Percentiles rank a stretch among this genome's conserved stretches.
Evolutionary conservation across 2,888 invertebrate genomes (phyloP).

Genomic region (Andrena bicolor): DNA sequence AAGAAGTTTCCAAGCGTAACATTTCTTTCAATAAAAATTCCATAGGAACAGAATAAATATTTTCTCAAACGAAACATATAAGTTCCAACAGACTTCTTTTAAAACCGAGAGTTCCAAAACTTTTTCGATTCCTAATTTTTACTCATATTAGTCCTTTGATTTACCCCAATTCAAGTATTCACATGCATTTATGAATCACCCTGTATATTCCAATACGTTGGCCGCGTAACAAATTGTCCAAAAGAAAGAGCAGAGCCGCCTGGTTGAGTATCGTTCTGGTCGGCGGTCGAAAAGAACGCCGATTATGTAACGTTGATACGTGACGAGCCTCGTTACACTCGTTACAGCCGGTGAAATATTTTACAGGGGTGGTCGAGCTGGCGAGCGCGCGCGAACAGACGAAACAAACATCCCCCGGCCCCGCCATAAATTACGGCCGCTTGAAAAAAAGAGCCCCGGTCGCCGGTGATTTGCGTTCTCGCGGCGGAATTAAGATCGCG

Average conservation of each 20-base stretch:
- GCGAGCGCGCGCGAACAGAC: conserved; percentile 26
- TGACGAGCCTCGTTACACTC: conserved; percentile 42
- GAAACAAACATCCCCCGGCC: conserved; percentile 56
- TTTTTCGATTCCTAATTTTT: too few relatives aligned
- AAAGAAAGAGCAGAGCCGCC: not conserved
- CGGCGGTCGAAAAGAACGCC: not conserved
- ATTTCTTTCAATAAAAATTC: too few relatives aligned
- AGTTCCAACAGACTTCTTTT: too few relatives aligned
- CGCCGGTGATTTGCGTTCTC: conserved; percentile 45
- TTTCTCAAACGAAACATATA: too few relatives aligned
- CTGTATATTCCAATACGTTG: too few relatives aligned
- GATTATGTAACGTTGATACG: conserved; percentile 37
- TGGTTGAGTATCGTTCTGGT: conserved; percentile 1
- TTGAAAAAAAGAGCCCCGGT: conserved; percentile 8
- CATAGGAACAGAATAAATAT: too few relatives aligned
- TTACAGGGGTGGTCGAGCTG: conserved; percentile 12
- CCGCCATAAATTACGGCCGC: conserved; percentile 47
- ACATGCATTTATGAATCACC: too few relatives aligned
- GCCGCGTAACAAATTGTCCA: conserved; percentile 28
- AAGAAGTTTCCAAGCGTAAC: too few relatives aligned
- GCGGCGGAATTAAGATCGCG: conserved; percentile 70
- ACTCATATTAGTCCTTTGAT: too few relatives aligned
- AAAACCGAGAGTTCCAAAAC: too few relatives aligned
- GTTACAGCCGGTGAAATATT: conserved; percentile 47
- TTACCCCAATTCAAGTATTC: too few relatives aligned